Base-by-base conservation (phyloP, 2,888 invertebrate genomes). In the Teinopalpus imperialis region DNA sequence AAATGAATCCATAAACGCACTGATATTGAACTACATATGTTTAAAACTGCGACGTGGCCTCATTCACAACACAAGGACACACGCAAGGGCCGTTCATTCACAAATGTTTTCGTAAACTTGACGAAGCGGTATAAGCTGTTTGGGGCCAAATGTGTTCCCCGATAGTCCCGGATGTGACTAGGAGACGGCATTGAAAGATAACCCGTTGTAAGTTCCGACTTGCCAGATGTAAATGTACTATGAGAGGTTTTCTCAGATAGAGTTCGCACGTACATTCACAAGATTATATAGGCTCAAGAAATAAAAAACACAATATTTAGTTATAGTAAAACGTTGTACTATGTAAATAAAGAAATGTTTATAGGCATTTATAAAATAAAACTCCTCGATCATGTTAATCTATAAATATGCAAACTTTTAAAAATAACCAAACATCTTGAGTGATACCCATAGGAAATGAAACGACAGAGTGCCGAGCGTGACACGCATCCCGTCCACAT, bases 41-140 rank as follows among this genome's bases (percentile, higher is more conserved):
- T 43, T 31, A 50, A 35, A 47, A 42, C 47, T 44, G 43, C 52
- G 44, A 26, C 27, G 43, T 35, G 43, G 40, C 35, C 49, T 48
- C 51, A 49, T 53, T 53, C 49, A 53, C 43, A 48, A 52, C 56
- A 59, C 70, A 65, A 74, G 73, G 74, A 72, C 71, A 68, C 63
- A 60, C 60, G 60, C 57, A 67, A 66, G 70, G 74, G 66, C 54
- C 64, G 59, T 55, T 65, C 78, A 78, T 79, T 77, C 75, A 77
- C 68, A 61, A 66, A 58, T 29, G 63, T 56, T 63, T 61, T 63
- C 63, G 62, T 62, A 59, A 52, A 56, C 43, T 56, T 57, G 59
- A 61, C 61, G 61, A 65, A 57, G 54, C 61, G 70, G 74, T 76
- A 75, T 69, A 71, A 63, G 62, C 46, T 50, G 64, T 68, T 56